Percentiles rank a stretch among this genome's conserved stretches.
phyloP scores from a whole-genome alignment of 2,113 vertebrate genomes.

The Equus quagga region DNA sequence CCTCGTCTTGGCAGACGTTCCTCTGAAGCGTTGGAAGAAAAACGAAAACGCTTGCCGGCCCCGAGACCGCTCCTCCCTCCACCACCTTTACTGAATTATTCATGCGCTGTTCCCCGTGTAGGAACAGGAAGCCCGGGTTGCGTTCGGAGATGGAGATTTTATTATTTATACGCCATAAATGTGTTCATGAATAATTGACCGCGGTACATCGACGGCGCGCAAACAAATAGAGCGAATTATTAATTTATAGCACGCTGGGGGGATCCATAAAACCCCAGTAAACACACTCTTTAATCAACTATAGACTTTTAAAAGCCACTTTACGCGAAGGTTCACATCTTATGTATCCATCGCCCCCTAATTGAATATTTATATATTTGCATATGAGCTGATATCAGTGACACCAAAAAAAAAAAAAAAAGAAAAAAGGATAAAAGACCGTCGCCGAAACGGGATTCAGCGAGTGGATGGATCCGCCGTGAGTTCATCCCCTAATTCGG shows the following conservation, averaged over 20 bases:
- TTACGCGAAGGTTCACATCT: background rate
- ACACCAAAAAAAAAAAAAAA: background rate
- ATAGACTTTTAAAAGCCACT: background rate
- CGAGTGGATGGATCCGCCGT: accelerated
- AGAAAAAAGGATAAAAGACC: background rate
- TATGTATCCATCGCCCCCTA: background rate
- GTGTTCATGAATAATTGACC: constrained; percentile 66
- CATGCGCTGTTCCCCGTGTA: background rate
- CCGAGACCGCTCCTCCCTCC: accelerated
- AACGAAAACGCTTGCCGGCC: background rate
- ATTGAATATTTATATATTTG: constrained; percentile 9
- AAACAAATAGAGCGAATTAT: constrained; percentile 51
- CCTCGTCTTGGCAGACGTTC: accelerated
- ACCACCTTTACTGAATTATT: background rate
- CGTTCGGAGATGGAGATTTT: background rate
- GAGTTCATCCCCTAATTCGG: accelerated
- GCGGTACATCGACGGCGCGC: background rate
- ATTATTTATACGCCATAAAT: constrained; percentile 63
- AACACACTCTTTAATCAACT: constrained; percentile 56
- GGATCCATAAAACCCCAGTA: constrained; percentile 51
- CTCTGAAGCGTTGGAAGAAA: background rate
- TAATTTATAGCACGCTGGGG: constrained; percentile 60
- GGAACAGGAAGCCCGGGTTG: background rate
- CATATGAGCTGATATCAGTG: background rate
- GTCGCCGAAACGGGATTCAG: accelerated